phyloP scores from a whole-genome alignment of 2,888 invertebrate species.

The Nephrotoma appendiculata region DNA sequence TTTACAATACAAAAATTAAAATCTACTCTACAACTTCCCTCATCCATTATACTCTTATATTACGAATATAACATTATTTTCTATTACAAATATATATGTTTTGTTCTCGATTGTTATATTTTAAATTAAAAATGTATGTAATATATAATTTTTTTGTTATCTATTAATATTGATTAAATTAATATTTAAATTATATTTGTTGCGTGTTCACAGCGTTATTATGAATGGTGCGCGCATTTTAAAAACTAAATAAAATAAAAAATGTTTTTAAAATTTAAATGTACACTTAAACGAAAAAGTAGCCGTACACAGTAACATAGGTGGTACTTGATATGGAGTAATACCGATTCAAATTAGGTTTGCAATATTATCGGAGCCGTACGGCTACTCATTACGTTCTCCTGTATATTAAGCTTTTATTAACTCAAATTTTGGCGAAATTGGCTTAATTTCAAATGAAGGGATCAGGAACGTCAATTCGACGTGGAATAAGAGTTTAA shows the following conservation, averaged over 20 bases:
- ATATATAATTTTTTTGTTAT: neutral
- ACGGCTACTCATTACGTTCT: too few relatives aligned
- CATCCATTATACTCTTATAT: neutral
- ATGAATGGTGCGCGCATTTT: neutral
- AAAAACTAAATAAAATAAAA: neutral
- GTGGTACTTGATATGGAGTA: too few relatives aligned
- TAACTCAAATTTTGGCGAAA: too few relatives aligned
- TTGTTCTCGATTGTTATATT: neutral
- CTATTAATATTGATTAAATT: neutral
- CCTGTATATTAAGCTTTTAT: too few relatives aligned
- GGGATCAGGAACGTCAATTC: too few relatives aligned
- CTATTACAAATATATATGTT: neutral
- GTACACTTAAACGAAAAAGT: too few relatives aligned
- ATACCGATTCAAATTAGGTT: too few relatives aligned
- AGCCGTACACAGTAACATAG: too few relatives aligned
- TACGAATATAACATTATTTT: neutral
- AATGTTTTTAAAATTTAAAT: too few relatives aligned
- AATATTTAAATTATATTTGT: neutral
- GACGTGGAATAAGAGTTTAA: too few relatives aligned
- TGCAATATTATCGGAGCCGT: too few relatives aligned
- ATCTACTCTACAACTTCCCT: neutral
- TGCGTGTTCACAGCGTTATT: neutral
- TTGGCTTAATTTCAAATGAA: too few relatives aligned
- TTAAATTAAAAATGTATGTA: neutral
- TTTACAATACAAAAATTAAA: neutral